Evolutionary conservation across 1,140 invertebrate genomes (phyloP).

Genomic region (Lasioglossum albipes): DNA sequence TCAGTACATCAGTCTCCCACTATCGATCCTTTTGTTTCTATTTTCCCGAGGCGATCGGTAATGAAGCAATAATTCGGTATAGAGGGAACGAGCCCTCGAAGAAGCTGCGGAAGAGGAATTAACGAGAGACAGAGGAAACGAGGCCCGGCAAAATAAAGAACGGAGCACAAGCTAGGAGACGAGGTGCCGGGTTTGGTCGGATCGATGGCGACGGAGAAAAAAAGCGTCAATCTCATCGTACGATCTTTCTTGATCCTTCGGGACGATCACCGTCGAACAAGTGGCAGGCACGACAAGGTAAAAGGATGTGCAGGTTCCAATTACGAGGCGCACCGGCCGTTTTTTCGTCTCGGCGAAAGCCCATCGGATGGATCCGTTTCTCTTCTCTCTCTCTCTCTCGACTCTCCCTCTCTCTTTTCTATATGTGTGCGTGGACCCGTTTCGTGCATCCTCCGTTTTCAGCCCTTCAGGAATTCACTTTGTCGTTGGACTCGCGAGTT

Average conservation of each 20-base stretch:
- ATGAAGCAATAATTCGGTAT: constrained; percentile 42
- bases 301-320: constrained; percentile 50
- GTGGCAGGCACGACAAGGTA: constrained; percentile 53
- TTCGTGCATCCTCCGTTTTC: constrained; percentile 28
- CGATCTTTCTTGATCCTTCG: constrained; percentile 47
- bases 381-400: neutral
- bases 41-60: constrained; percentile 13
- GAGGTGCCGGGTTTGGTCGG: neutral
- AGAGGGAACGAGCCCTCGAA: neutral
- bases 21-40: neutral
- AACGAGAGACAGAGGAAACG: too few species aligned
- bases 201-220: constrained; percentile 48
- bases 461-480: constrained; percentile 58
- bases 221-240: constrained; percentile 52
- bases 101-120: neutral
- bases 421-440: neutral
- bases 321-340: constrained; percentile 33
- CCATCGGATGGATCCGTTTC: constrained; percentile 33
- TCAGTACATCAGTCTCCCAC: too few species aligned
- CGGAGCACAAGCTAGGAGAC: too few species aligned
- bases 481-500: constrained; percentile 57
- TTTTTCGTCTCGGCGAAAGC: constrained; percentile 38
- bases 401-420: too few species aligned
- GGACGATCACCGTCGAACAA: constrained; percentile 32
- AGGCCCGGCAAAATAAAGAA: too few species aligned